Evolutionary conservation across 2,888 invertebrate species (phyloP).

Genomic region (Hartigia nigra): DNA sequence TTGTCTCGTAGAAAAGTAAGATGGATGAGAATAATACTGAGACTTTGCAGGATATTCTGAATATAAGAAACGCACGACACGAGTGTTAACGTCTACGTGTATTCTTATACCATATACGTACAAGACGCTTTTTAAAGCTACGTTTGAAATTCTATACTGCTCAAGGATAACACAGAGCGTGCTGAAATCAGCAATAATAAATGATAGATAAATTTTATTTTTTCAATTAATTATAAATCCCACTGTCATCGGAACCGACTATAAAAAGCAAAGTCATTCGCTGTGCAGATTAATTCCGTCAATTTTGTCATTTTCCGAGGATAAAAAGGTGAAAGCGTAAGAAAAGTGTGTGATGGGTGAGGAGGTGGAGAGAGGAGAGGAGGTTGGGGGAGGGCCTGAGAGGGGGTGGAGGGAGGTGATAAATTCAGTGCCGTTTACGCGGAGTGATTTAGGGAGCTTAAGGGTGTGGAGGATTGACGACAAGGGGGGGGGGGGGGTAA

Average conservation of each 20-base stretch:
- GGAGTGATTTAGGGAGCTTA: slow-evolving; percentile 52
- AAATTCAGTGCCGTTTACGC: slow-evolving; percentile 56
- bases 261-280: neutral
- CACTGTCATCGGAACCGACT: neutral
- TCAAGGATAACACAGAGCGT: neutral
- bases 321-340: slow-evolving; percentile 10
- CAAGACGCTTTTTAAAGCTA: neutral
- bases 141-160: neutral
- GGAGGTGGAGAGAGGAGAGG: too few species aligned
- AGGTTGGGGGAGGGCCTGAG: too few species aligned
- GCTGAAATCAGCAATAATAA: too few species aligned
- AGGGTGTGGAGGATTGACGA: slow-evolving; percentile 26
- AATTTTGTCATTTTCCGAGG: slow-evolving; percentile 43
- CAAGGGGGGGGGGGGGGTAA: slow-evolving; percentile 15
- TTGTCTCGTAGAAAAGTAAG: slow-evolving; percentile 2
- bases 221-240: neutral
- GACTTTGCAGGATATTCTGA: neutral
- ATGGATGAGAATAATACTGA: neutral
- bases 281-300: slow-evolving; percentile 23
- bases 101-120: neutral
- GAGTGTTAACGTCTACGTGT: neutral
- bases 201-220: neutral
- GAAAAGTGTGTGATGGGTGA: slow-evolving; percentile 25
- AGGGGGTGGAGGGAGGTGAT: slow-evolving; percentile 50
- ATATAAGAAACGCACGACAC: neutral